A percentile compares a stretch with the other conserved stretches of the same genome.
Conservation (phyloP, 2,888 invertebrate genomes). For the Cybosia mesomella region DNA sequence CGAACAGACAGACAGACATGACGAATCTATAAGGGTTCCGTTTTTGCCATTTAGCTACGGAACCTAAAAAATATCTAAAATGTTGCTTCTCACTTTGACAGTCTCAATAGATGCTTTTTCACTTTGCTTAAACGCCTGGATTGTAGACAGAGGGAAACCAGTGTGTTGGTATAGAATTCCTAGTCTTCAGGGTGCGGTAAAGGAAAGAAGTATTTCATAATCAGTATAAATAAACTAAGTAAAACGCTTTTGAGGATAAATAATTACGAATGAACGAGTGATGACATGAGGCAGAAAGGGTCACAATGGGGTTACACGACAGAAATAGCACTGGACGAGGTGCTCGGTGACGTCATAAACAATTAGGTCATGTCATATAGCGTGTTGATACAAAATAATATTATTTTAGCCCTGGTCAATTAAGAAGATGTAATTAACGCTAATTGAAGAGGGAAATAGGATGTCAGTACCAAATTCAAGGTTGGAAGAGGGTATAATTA, state of each 20-base stretch:
- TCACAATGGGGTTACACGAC: background rate
- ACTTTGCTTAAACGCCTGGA: no score
- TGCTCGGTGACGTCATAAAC: slow-evolving; percentile 9
- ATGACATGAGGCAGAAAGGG: background rate
- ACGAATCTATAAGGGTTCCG: no score
- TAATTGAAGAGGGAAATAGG: background rate
- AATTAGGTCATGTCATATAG: slow-evolving; percentile 8
- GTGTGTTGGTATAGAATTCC: background rate
- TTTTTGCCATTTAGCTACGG: no score
- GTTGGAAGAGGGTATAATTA: slow-evolving; percentile 13
- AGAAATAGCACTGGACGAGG: slow-evolving; percentile 8
- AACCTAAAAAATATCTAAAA: no score
- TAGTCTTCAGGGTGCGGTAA: background rate
- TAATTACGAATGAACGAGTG: background rate
- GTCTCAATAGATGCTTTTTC: no score
- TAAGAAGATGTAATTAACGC: slow-evolving; percentile 9
- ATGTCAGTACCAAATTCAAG: slow-evolving; percentile 12
- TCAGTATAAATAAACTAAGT: background rate
- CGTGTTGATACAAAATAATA: slow-evolving; percentile 10
- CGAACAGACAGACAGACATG: no score
- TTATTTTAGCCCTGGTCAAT: slow-evolving; percentile 6
- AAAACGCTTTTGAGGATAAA: background rate
- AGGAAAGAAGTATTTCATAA: background rate
- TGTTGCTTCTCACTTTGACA: no score
- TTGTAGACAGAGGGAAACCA: no score